Evolutionary conservation across 53 echinoderm and acorn worm species (phyloP), one percentile per base, ranked within the genome.

Genomic region (Echinometra lucunter): DNA sequence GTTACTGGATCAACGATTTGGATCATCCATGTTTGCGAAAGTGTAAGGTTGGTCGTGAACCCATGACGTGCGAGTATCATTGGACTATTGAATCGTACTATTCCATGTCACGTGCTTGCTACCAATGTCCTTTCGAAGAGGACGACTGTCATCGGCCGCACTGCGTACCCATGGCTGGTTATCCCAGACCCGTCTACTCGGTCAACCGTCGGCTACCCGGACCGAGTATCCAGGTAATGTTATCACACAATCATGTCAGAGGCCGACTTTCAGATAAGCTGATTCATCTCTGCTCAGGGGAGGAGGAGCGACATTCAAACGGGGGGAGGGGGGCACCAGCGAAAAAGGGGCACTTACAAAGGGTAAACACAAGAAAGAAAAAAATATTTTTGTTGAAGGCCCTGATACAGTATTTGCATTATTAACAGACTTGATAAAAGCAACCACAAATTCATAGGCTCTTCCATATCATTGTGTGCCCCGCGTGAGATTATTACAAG

Each of bases 101-200:
- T 89, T 70, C 96, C 49, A 97, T 98, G 98, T 98, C 98, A 18
- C 96, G 96, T 63, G 98, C 98, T 30, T 98, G 98, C 82, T 98
- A 95, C 88, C 88, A 97, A 30, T 98, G 98, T 28, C 98, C 98
- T 34, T 74, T 88, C 66, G 97, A 97, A 45, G 45, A 63, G 37
- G 93, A 93, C 0, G 95, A 98, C 85, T 98, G 98, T 66, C 85
- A 94, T 57, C 94, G 95, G 42, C 94, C 95, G 15, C 95, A 98
- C 82, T 98, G 98, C 55, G 53, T 98, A n/a, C 95, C 98, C 23
- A 81, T 98, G 27, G 96, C 96, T 37, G 98, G 98, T 27, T 96
- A 90, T 11, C 66, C 89, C 27, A 89, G 97, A 58, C 96, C 97
- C n/a, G 88, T 98, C 17, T 94, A 95, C 25, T 94, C 96, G 27